Conservation (phyloP, 2,888 invertebrate species). For the Drosophila lutescens region DNA sequence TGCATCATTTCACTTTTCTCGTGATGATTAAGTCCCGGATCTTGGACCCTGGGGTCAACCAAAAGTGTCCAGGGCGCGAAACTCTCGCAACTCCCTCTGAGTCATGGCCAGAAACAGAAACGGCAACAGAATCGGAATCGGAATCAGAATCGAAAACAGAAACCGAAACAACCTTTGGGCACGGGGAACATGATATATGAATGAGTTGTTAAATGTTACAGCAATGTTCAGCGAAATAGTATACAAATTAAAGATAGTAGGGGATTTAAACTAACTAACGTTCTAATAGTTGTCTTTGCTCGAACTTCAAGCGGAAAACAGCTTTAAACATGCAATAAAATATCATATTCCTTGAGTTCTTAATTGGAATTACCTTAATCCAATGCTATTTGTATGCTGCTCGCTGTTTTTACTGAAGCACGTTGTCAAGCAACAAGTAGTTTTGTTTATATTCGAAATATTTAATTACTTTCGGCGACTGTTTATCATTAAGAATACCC, state of each 20-base stretch:
- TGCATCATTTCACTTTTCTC: slow-evolving; percentile 70
- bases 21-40: slow-evolving; percentile 64
- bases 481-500: slow-evolving; percentile 44
- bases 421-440: slow-evolving; percentile 68
- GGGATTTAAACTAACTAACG: too few relatives aligned
- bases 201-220: slow-evolving; percentile 13
- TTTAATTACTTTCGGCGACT: slow-evolving; percentile 69
- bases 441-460: slow-evolving; percentile 72
- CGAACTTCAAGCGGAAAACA: too few relatives aligned
- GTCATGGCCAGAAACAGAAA: slow-evolving; percentile 59
- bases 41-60: slow-evolving; percentile 34
- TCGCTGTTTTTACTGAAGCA: slow-evolving; percentile 2
- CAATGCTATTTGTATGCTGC: slow-evolving; percentile 10
- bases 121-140: slow-evolving; percentile 30
- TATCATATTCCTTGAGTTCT: neutral
- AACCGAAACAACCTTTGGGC: slow-evolving; percentile 49
- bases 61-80: slow-evolving; percentile 28
- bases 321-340: too few relatives aligned
- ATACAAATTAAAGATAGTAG: neutral
- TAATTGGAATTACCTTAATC: neutral
- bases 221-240: slow-evolving; percentile 2
- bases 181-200: slow-evolving; percentile 59
- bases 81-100: slow-evolving; percentile 56
- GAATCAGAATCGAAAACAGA: slow-evolving; percentile 26
- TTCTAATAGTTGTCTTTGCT: too few relatives aligned